Evolutionary conservation across 2,113 vertebrate genomes (phyloP).

Genomic region (Bufo gargarizans): DNA sequence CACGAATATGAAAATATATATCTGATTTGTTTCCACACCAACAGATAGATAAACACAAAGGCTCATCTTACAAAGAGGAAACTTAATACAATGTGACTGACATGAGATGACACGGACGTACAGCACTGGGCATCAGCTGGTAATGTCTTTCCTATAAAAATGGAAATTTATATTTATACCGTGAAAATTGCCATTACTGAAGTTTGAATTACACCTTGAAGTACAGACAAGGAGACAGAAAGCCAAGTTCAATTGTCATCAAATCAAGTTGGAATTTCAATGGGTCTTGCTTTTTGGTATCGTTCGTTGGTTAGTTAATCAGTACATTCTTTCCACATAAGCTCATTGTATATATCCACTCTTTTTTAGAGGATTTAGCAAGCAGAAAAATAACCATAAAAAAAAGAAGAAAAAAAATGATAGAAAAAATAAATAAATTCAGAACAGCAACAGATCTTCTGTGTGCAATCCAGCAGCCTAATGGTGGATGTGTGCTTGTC

Average conservation of each 20-base stretch:
- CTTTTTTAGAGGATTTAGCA: too few species aligned
- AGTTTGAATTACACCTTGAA: background rate
- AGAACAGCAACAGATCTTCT: too few species aligned
- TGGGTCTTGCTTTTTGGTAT: too few species aligned
- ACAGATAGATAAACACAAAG: conserved; percentile 42
- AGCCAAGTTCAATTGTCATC: background rate
- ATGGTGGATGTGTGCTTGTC: too few species aligned
- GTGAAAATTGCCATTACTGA: background rate
- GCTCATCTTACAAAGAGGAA: conserved; percentile 41
- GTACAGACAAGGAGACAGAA: background rate
- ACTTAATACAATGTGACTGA: conserved; percentile 49
- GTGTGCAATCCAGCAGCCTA: too few species aligned
- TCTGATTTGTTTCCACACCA: conserved; percentile 56
- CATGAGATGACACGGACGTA: conserved; percentile 33
- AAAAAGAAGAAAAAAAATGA: too few species aligned
- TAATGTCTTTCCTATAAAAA: conserved; percentile 12
- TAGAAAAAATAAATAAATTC: too few species aligned
- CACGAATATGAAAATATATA: conserved; percentile 44
- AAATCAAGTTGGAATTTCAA: background rate
- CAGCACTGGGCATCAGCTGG: conserved; percentile 17
- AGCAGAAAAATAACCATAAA: too few species aligned
- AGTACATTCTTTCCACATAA: too few species aligned
- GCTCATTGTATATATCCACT: too few species aligned
- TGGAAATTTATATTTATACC: background rate
- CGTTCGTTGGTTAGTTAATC: too few species aligned